Base-by-base conservation (phyloP, 2,888 invertebrate genomes). In the Achlya flavicornis region DNA sequence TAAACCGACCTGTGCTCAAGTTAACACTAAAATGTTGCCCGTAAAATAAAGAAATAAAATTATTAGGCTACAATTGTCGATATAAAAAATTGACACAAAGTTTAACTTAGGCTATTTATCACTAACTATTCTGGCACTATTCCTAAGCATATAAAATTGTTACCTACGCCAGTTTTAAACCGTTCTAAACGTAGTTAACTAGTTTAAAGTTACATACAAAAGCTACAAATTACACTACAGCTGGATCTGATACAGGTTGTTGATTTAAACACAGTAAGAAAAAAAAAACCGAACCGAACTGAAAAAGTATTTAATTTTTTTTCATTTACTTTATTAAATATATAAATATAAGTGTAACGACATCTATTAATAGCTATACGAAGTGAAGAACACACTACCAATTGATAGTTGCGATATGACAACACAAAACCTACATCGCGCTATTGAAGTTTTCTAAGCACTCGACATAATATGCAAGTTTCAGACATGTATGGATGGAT, bases 121-220 rank as follows among this genome's bases (percentile, higher is more conserved):
- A 63, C 38, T 14, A 32, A n/a, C 58, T 48, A 57, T 57, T 65
- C 61, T 62, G 65, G 62, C 62, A 62, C 65, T 65, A 65, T 59
- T 38, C 71, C 74, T 76, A 78, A 69, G 64, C 73, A 64, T 71
- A 48, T 61, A 63, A 65, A 68, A 69, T 12, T 53, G 67, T 68
- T 67, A 69, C n/a, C 71, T 72, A 69, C 43, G 58, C 64, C 75
- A 73, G 77, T 80, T 79, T 74, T 64, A 58, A 75, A 78, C 77
- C 63, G 59, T 64, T 57, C 33, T 79, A 75, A 53, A 53, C 19
- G 53, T 53, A 53, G 19, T 53, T 65, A 62, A 64, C 62, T 62
- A 61, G 11, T n/a, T 69, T 70, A 53, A 43, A 70, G 35, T 53
- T 63, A 71, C 61, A 64, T 75, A 70, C 72, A 76, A 77, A 78